phyloP scores from a whole-genome alignment of 2,888 invertebrate genomes.

The Rambutsinella grinnellia region DNA sequence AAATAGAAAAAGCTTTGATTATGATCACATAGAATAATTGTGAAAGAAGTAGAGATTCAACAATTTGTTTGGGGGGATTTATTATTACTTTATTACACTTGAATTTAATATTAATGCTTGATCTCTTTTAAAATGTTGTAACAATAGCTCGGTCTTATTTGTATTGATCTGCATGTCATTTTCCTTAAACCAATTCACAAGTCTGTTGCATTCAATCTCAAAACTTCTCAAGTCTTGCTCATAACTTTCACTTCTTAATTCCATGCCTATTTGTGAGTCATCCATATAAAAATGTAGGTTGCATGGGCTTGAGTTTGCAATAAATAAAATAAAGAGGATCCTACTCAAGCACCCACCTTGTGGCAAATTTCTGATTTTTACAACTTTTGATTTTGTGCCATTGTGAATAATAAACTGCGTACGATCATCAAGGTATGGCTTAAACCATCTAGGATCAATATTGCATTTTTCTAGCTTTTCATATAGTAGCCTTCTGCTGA shows the following conservation, averaged over 20 bases:
- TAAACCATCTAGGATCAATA: slow-evolving; percentile 20
- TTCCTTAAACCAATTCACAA: slow-evolving; percentile 10
- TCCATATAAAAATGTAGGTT: slow-evolving; percentile 5
- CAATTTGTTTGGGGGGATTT: background rate
- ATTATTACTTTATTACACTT: background rate
- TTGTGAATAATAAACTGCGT: background rate
- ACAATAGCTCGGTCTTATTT: slow-evolving; percentile 13
- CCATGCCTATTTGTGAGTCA: slow-evolving; percentile 2
- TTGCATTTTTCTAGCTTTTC: slow-evolving; percentile 7
- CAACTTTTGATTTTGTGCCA: background rate
- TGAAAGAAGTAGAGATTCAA: background rate
- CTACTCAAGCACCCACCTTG: slow-evolving; percentile 26
- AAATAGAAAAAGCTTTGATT: too few species aligned
- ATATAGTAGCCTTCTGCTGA: background rate
- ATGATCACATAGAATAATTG: background rate
- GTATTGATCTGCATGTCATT: slow-evolving; percentile 20
- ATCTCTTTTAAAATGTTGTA: too few species aligned
- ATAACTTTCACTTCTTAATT: background rate
- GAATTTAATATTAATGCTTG: too few species aligned
- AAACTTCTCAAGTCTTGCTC: background rate
- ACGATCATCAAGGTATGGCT: background rate
- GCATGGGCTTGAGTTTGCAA: background rate
- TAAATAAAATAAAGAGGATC: background rate
- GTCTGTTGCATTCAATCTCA: background rate
- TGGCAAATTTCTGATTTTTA: background rate